Base-by-base conservation (phyloP, 1,140 invertebrate genomes). In the Conus ventricosus region DNA sequence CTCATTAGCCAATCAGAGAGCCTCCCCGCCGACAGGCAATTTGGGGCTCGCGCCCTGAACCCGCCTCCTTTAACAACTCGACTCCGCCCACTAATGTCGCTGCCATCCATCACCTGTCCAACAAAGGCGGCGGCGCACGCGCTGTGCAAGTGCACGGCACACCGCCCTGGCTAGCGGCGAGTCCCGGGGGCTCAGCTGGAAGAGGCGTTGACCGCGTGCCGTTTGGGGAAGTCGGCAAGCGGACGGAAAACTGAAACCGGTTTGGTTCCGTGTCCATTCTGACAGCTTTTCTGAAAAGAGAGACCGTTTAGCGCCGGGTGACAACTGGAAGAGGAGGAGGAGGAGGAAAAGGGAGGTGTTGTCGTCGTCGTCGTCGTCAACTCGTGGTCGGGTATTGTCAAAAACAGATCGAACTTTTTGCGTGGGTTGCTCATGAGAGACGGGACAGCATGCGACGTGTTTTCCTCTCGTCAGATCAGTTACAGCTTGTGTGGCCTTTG, bases 1-100 rank as follows among this genome's bases (percentile, higher is more conserved):
- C 67, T 71, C 67, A 71, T 71, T 71, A 71, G 67, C 67, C 67
- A 71, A 71, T 71, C 67, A 71, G 67, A 71, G 67, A 71, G 67
- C 67, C 67, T 71, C 67, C 67, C 67, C 23, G 67, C 67, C 67
- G 67, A 71, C 67, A 71, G 67, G 67, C 67, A 71, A 71, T 71
- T 71, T 71, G 67, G 13, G 20, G 67, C 67, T 20, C 67, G 67
- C 67, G 67, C 67, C 67, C 67, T 23, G 4, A 71, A 71, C 67
- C 67, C 67, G 67, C 67, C 67, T 71, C 67, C 20, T 71, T 71
- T 71, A 20, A 71, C 67, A 71, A 71, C 17, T n/a, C 23, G 67
- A n/a, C 67, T 71, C 67, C 67, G 67, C 67, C 67, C 67, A 71
- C 67, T 20, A 20, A 20, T 71, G 67, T 71, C 67, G 67, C 67